Evolutionary conservation across 1,140 invertebrate genomes (phyloP).

Genomic region (Sweltsa coloradensis): DNA sequence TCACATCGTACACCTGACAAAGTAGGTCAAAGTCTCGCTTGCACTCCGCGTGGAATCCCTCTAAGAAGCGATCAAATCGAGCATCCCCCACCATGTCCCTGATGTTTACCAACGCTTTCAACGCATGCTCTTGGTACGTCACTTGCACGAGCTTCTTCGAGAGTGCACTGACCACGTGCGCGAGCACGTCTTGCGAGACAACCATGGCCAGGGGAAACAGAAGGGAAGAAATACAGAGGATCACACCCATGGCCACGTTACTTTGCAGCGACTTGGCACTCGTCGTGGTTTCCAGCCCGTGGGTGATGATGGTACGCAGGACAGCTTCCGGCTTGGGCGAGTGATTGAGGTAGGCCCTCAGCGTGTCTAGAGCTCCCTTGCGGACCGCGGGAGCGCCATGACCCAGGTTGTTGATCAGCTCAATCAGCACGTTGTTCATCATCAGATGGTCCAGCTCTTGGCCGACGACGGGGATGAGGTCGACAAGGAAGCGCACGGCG

Average conservation of each 20-base stretch:
- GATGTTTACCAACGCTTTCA: slow-evolving; percentile 52
- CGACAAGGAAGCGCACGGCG: slow-evolving; percentile 56
- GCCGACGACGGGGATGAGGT: slow-evolving; percentile 54
- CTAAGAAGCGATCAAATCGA: slow-evolving; percentile 42
- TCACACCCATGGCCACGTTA: slow-evolving; percentile 49
- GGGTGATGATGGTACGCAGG: slow-evolving; percentile 44
- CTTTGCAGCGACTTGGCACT: slow-evolving; percentile 39
- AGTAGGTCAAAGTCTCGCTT: slow-evolving; percentile 51
- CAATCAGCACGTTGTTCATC: slow-evolving; percentile 39
- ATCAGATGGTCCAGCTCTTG: slow-evolving; percentile 43
- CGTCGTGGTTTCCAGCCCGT: slow-evolving; percentile 44
- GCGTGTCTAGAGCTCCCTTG: slow-evolving; percentile 55
- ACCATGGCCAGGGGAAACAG: slow-evolving; percentile 34
- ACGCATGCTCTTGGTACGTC: slow-evolving; percentile 50
- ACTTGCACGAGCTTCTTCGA: slow-evolving; percentile 51
- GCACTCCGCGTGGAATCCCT: slow-evolving; percentile 23
- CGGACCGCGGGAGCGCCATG: slow-evolving; percentile 61
- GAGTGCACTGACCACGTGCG: slow-evolving; percentile 37
- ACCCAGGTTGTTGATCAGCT: slow-evolving; percentile 58
- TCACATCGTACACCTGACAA: slow-evolving; percentile 48
- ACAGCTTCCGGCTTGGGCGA: slow-evolving; percentile 40
- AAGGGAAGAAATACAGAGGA: slow-evolving; percentile 50
- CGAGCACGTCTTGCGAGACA: slow-evolving; percentile 23
- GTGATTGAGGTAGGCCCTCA: slow-evolving; percentile 50
- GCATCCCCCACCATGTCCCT: slow-evolving; percentile 44